These are phyloP conservation scores for Emys orbicularis DNA, from an alignment of 2,797 vertebrate species.

Conservation along the genomic window DNA sequence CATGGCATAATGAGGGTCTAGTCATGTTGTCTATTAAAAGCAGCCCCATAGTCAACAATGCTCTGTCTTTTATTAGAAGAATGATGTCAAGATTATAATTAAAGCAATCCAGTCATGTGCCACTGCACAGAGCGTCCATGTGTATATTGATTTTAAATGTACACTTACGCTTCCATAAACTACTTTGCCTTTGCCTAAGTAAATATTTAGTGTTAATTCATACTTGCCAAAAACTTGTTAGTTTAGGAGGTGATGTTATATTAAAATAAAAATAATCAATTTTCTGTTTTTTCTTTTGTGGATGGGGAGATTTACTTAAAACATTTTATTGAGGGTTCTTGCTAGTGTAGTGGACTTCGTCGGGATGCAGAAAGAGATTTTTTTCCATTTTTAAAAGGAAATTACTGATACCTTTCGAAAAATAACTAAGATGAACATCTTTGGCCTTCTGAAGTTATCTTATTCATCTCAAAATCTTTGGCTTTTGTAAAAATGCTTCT, in stretches of 20 bases:
- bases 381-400: constrained; percentile 41
- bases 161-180: constrained; percentile 21
- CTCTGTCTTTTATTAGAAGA: constrained; percentile 70
- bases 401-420: constrained; percentile 46
- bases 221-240: neutral
- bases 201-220: constrained; percentile 28
- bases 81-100: constrained; percentile 74
- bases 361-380: constrained; percentile 42
- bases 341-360: constrained; percentile 1
- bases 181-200: constrained; percentile 23
- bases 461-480: constrained; percentile 60
- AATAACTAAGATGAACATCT: constrained; percentile 41
- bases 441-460: constrained; percentile 10
- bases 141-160: constrained; percentile 52
- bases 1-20: constrained; percentile 62
- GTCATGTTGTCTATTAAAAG: constrained; percentile 73
- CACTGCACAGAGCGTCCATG: constrained; percentile 35
- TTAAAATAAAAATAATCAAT: constrained; percentile 16
- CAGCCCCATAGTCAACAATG: constrained; percentile 60
- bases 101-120: constrained; percentile 63
- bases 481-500: constrained; percentile 57
- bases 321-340: neutral
- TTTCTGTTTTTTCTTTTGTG: neutral
- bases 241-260: constrained; percentile 18
- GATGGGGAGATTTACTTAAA: neutral